Evolutionary conservation across 2,888 invertebrate genomes (phyloP).

Genomic region (Spodoptera littoralis): DNA sequence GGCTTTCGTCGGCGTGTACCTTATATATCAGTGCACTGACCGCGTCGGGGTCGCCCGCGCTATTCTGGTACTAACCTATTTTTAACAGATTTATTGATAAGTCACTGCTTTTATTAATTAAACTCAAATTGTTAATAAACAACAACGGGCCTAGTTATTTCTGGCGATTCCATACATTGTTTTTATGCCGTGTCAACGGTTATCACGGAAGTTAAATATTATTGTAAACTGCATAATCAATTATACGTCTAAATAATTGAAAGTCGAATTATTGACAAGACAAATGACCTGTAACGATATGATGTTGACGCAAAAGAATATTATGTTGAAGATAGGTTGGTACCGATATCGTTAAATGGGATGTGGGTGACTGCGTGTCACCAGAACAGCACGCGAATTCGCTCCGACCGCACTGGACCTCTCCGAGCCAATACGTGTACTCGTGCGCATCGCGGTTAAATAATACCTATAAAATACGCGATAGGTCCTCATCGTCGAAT

Average conservation of each 20-base stretch:
- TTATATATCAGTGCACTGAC: constrained; percentile 84
- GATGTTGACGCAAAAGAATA: constrained; percentile 5
- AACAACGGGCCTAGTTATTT: constrained; percentile 28
- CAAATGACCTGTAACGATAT: neutral
- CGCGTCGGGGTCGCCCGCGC: constrained; percentile 85
- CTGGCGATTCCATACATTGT: constrained; percentile 5
- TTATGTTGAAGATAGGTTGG: constrained; percentile 73
- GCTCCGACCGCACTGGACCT: constrained; percentile 88
- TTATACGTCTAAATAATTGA: neutral
- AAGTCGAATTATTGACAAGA: constrained; percentile 2
- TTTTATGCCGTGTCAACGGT: constrained; percentile 2
- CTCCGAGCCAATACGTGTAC: constrained; percentile 80
- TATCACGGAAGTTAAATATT: constrained; percentile 5
- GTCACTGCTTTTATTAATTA: constrained; percentile 45
- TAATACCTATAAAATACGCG: constrained; percentile 61
- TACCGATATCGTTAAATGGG: constrained; percentile 76
- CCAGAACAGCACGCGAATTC: constrained; percentile 80
- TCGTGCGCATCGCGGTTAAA: constrained; percentile 70
- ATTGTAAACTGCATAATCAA: neutral
- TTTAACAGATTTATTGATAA: constrained; percentile 65
- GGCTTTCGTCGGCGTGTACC: constrained; percentile 89
- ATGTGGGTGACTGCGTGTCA: constrained; percentile 79
- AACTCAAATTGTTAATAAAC: constrained; percentile 32
- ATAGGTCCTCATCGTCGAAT: constrained; percentile 67
- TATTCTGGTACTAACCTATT: constrained; percentile 86